Evolutionary conservation across 2,797 vertebrate species (phyloP), one percentile per base, ranked within the genome.

Genomic region (Iguana delicatissima): DNA sequence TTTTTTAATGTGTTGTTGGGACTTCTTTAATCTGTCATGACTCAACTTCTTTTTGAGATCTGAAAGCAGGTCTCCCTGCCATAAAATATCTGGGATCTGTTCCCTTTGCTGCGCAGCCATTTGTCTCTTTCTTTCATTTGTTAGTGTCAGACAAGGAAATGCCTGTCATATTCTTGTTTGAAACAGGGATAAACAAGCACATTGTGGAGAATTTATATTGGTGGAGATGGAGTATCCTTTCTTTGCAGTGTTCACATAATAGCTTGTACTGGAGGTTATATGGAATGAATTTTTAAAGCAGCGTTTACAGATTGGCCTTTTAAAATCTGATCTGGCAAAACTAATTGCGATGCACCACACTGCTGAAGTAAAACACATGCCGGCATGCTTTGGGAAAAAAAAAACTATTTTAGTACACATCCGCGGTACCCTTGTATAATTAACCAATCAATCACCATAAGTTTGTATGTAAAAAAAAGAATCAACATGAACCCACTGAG

Each of bases 121-220:
- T 92, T 92, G 80, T 35, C 24, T 86, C 5, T 0, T 46, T 18
- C 90, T 92, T 82, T 24, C 35, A 88, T 92, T 92, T 86, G 0
- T 59, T 86, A 86, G 18, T n/a, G 59, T 62, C 3, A 79, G 50
- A 42, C 26, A 83, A 12, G 91, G 64, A 93, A 7, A 0, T 88
- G 73, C 13, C 18, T 80, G 20, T 80, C 92, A 86, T 13, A 88
- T 94, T 95, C 92, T 35, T 91, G 32, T 62, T 94, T 10, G 91
- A 92, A 91, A 88, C 77, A n/a, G 8, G 29, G 35, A 72, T 91
- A 85, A 76, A 10, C 0, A 59, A 26, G 87, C 32, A 87, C 82
- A 72, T 7, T 2, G 42, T 4, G 12, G 7, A 46, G 50, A 20
- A 20, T 62, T 5, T 62, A 20, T 62, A 16, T 59, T 4, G 4